Conservation (phyloP, 2,797 vertebrate genomes). For the Triplophysa yarkandensis region DNA sequence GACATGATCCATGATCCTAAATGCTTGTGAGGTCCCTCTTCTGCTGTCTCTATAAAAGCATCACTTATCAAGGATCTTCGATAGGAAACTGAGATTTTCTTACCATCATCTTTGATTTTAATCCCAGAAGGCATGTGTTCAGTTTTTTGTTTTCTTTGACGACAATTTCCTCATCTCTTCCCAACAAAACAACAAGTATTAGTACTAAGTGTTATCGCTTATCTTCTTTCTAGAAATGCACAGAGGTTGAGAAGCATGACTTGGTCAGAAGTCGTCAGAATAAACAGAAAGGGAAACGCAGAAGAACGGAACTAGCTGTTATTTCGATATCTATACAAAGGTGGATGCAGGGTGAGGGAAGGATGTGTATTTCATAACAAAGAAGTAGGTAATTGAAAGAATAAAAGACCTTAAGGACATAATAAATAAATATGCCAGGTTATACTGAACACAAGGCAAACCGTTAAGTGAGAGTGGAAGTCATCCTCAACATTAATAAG, state of each 20-base stretch:
- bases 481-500: background rate
- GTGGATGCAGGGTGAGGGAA: conserved; percentile 20
- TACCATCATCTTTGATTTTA: conserved; percentile 7
- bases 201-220: conserved; percentile 5
- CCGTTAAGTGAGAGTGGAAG: no score
- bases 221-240: conserved; percentile 4
- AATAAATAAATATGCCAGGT: no score
- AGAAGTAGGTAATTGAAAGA: background rate
- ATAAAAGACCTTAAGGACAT: background rate
- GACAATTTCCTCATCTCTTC: conserved; percentile 3
- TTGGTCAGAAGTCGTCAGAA: conserved; percentile 29
- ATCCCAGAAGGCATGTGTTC: conserved; percentile 31
- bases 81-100: conserved; percentile 25
- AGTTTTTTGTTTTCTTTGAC: background rate
- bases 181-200: conserved; percentile 24
- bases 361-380: conserved; percentile 36
- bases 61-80: conserved; percentile 31
- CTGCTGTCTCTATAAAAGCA: conserved; percentile 12
- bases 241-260: background rate
- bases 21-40: conserved; percentile 7
- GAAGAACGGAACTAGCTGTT: conserved; percentile 17
- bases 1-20: conserved; percentile 16
- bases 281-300: conserved; percentile 31
- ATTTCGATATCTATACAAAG: conserved; percentile 37
- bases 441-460: no score